Base-by-base conservation (phyloP, 2,113 vertebrate species). In the Herpetotheres cachinnans region DNA sequence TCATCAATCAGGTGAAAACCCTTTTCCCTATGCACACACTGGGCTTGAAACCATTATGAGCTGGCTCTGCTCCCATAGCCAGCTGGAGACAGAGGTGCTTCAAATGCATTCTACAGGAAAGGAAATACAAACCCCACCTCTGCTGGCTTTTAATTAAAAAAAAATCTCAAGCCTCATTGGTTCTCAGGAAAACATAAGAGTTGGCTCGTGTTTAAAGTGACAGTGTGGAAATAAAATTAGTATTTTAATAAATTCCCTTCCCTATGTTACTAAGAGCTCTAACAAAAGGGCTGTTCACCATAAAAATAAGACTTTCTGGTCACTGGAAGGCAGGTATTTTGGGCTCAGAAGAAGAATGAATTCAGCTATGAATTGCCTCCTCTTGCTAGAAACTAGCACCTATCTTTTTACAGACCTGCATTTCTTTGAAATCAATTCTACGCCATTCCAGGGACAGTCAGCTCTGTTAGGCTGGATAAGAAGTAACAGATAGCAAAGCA, bases 81-180 rank as follows among this genome's bases (percentile, higher is more conserved):
- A 97, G 95, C 93, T 97, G 94, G 96, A 97, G 87, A 82, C 95
- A 95, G 95, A 92, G 95, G 94, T 93, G 86, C 80, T 96, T 96
- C 95, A 97, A 96, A 97, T 82, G 81, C 54, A 74, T 96, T 96
- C 58, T 7, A 95, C 0, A 0, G 89, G 93, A 96, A 95, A 96
- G 69, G 86, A 96, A 96, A 96, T 74, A 91, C 80, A 96, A 89
- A 58, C 73, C 38, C 86, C 86, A 89, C 70, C 90, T 93, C 94
- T 16, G 24, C 46, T 91, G 80, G 78, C 22, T 93, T 97, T 96
- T 94, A 97, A 97, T 95, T 90, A 93, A 95, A 95, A 91, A 78
- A 89, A 92, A 89, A 67, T 58, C 70, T 70, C 91, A 95, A 81
- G 93, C 93, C 74, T 97, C 95, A 91, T 80, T 97, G 94, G 78